phyloP scores from a whole-genome alignment of 2,113 vertebrate species.

The Megaleporinus macrocephalus region DNA sequence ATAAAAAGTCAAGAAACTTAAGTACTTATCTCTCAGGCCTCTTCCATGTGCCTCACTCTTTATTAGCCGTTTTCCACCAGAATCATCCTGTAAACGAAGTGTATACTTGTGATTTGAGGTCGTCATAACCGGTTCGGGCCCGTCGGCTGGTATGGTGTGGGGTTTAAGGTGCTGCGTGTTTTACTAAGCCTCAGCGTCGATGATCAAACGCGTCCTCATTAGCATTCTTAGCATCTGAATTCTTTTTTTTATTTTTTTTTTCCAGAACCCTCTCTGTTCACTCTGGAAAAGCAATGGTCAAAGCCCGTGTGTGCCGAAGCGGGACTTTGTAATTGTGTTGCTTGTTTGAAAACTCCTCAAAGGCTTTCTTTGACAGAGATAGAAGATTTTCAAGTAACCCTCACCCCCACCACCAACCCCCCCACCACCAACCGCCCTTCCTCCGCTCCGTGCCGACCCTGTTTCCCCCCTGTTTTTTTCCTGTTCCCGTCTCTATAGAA shows the following conservation, averaged over 20 bases:
- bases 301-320: neutral
- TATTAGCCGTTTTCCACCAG: too few relatives aligned
- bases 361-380: constrained; percentile 28
- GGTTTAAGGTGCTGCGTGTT: too few relatives aligned
- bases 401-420: neutral
- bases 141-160: too few relatives aligned
- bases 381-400: constrained; percentile 13
- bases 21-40: too few relatives aligned
- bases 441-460: neutral
- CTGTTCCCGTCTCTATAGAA: constrained; percentile 32
- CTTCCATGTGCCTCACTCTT: too few relatives aligned
- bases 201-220: neutral
- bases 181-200: neutral
- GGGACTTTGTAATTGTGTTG: constrained; percentile 14
- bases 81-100: too few relatives aligned
- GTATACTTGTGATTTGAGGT: too few relatives aligned
- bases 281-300: neutral
- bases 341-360: constrained; percentile 36
- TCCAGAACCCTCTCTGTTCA: neutral
- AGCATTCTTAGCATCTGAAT: neutral
- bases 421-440: too few relatives aligned
- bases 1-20: too few relatives aligned
- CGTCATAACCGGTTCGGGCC: too few relatives aligned
- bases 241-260: neutral
- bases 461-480: neutral